Conservation (phyloP, 1,140 invertebrate genomes). For the Gonatopus flavifemur region DNA sequence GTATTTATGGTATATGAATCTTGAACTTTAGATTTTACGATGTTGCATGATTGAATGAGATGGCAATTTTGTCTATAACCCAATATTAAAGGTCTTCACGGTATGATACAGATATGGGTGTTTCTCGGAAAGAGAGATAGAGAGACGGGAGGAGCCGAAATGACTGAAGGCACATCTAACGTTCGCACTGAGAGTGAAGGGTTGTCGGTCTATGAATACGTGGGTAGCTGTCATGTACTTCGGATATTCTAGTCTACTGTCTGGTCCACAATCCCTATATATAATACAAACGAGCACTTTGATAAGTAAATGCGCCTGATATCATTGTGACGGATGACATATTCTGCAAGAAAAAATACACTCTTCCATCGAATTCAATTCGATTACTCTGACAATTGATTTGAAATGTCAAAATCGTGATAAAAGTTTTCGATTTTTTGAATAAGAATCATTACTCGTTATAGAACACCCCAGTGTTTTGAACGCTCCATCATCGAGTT, state of each 20-base stretch:
- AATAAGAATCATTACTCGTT: constrained; percentile 11
- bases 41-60: too few species aligned
- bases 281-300: constrained; percentile 25
- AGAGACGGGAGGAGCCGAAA: too few species aligned
- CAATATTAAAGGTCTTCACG: too few species aligned
- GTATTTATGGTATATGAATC: too few species aligned
- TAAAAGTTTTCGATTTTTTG: constrained; percentile 1
- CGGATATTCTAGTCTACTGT: constrained; percentile 28
- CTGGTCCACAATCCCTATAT: constrained; percentile 27
- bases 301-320: constrained; percentile 5
- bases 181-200: constrained; percentile 30
- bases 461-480: constrained; percentile 9
- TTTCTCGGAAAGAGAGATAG: too few species aligned
- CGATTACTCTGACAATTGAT: not conserved
- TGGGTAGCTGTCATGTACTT: constrained; percentile 31
- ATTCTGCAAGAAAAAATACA: constrained; percentile 5
- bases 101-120: too few species aligned
- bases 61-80: too few species aligned
- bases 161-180: too few species aligned
- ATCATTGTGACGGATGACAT: too few species aligned
- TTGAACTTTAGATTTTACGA: too few species aligned
- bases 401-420: constrained; percentile 9
- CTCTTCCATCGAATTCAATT: not conserved
- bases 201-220: constrained; percentile 30
- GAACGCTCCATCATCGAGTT: too few species aligned